Evolutionary conservation across 1,140 invertebrate genomes (phyloP), one percentile per base, ranked within the genome.

Genomic region (Aphelenchoides avenae): DNA sequence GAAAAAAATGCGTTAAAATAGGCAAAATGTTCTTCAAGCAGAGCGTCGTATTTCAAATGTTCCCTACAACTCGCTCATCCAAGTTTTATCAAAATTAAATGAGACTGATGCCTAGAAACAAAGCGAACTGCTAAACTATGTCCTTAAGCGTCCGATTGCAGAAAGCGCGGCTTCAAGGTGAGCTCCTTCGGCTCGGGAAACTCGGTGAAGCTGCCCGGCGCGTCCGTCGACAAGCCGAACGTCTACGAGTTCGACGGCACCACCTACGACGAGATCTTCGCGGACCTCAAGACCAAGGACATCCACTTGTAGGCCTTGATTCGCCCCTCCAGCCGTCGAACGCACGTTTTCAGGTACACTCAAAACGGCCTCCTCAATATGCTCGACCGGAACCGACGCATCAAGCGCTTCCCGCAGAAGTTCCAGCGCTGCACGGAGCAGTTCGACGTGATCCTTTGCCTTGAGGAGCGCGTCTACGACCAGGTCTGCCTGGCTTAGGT

Each of bases 331-430:
- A 40, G 53, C 15, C 15, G 15, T 46, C 40, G 24, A 46, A 18
- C 4, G 20, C 40, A 31, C 3, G 47, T 13, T 52, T 68, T 63
- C 66, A 90, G 89, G 78, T 98, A 98, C 73, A 98, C 92, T 49
- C 91, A 96, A 82, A 99, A 97, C 84, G 95, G 95, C 27, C 81
- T 99, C 48, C 82, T 99, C 39, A 89, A 98, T 77, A 99, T 99
- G 89, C 78, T 99, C 61, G 95, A 99, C 73, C 84, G 95, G 68
- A 99, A 99, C 79, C 82, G 89, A 63, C 82, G 92, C 72, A 94
- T 99, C 62, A 99, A 99, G 81, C 82, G 84, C 15, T 85, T 85
- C 53, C 95, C 95, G 13, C 91, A 99, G 81, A 84, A 88, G 60
- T 98, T 98, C 81, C 95, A 99, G 80, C 80, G 84, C 15, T 86